Base-by-base conservation (phyloP, 2,888 invertebrate genomes). In the Listrodromus nycthemerus region DNA sequence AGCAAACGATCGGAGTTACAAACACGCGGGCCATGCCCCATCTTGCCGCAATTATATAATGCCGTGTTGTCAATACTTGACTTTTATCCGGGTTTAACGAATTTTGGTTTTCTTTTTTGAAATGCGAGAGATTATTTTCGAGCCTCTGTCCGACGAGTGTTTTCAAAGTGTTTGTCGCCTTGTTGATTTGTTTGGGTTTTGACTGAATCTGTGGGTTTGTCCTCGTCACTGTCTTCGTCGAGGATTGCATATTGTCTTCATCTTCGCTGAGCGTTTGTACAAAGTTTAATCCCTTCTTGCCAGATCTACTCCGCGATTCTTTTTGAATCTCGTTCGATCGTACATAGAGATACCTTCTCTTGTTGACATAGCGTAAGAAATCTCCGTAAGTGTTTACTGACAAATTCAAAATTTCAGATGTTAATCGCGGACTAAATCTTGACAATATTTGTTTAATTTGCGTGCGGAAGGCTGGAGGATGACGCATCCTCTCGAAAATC, bases 401-500 rank as follows among this genome's bases (percentile, higher is more conserved):
- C 16, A 71, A 24, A 21, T 65, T 70, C 41, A 82, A 55, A 13
- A 65, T 71, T 55, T 76, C 77, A 13, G 24, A 65, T 0, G 65
- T 30, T 24, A 82, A 33, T 30, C 67, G 65, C 16, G 77, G 83
- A 55, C 66, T 71, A 19, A 83, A 83, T 48, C 80, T 83, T 4
- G 61, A 48, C 2, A 80, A 37, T 8, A 83, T 84, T 13, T 76
- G 76, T 61, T 71, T 76, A 1, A 76, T 13, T 19, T 83, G 80
- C 58, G 76, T 45, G n/a, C 76, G 50, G 65, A 76, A 70, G 1
- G 65, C n/a, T 5, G 76, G 75, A n/a, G 77, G 77, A n/a, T 55
- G 16, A 27, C 52, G 71, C 83, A 83, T 73, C 24, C 76, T 55
- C 16, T 80, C 83, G 48, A 84, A 80, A 6, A 80, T 65, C 0